A percentile compares a stretch with the other conserved stretches of the same genome.
Evolutionary conservation across 2,797 vertebrate species (phyloP).

Genomic region (Tolypeutes matacus): DNA sequence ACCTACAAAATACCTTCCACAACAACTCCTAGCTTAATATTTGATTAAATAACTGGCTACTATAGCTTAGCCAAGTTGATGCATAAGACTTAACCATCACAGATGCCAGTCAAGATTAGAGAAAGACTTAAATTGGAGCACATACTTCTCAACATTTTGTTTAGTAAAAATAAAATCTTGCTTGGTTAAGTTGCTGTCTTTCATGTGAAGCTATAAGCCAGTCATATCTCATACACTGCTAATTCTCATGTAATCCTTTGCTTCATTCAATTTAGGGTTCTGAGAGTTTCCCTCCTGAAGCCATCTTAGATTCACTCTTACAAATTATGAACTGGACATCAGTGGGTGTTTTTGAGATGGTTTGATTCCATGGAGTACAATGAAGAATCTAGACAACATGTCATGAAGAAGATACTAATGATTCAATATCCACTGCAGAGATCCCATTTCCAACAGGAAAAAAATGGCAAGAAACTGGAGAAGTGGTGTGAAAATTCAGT

Average conservation of each 20-base stretch:
- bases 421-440: neutral
- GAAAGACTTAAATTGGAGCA: neutral
- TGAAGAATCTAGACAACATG: neutral
- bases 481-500: neutral
- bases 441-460: neutral
- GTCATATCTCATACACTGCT: neutral
- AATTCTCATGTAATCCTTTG: neutral
- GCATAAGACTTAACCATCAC: too few relatives aligned
- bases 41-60: too few relatives aligned
- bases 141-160: neutral
- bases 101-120: neutral
- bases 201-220: neutral
- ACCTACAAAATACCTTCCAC: too few relatives aligned
- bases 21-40: too few relatives aligned
- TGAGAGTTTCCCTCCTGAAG: neutral
- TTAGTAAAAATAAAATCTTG: neutral
- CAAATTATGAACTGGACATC: neutral
- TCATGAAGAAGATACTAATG: neutral
- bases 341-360: neutral
- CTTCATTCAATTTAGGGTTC: neutral
- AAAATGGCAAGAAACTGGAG: neutral
- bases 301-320: neutral
- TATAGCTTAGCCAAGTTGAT: too few relatives aligned
- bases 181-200: neutral
- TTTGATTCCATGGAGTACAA: neutral